phyloP scores from a whole-genome alignment of 2,113 vertebrate genomes.

The Litocranius walleri region DNA sequence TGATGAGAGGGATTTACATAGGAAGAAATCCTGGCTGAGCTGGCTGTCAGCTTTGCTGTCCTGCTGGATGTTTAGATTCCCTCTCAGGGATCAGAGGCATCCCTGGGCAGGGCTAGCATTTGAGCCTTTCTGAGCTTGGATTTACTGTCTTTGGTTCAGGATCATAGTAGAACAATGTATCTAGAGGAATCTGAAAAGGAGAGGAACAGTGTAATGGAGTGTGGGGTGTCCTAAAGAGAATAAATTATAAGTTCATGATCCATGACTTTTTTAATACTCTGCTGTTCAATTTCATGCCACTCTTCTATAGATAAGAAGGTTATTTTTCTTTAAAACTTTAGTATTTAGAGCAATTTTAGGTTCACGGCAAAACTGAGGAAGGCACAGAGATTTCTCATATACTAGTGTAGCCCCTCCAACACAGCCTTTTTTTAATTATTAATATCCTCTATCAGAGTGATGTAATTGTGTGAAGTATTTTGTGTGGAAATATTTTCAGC shows the following conservation, averaged over 20 bases:
- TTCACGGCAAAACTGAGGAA: not conserved
- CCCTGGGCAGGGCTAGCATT: not conserved
- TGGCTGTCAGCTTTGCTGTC: not conserved
- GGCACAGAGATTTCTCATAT: not conserved
- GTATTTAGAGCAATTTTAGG: not conserved
- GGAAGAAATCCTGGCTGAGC: not conserved
- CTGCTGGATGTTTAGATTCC: not conserved
- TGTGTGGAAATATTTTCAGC: not conserved
- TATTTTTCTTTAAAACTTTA: not conserved
- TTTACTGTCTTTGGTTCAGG: not conserved
- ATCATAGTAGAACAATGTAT: not conserved
- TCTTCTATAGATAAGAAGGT: not conserved
- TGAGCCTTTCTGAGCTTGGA: not conserved
- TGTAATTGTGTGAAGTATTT: not conserved
- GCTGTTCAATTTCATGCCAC: not conserved
- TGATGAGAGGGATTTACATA: not conserved
- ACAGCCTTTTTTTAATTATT: not conserved
- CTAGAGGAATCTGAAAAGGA: not conserved
- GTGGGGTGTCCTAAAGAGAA: not conserved
- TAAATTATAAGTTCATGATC: not conserved
- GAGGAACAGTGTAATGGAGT: not conserved
- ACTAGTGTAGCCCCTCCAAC: not conserved
- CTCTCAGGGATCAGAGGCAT: too few species aligned
- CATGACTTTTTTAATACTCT: not conserved
- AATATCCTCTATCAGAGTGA: not conserved